A percentile compares a stretch with the other conserved stretches of the same genome.
phyloP scores from a whole-genome alignment of 1,140 invertebrate genomes.

The Pissodes strobi region DNA sequence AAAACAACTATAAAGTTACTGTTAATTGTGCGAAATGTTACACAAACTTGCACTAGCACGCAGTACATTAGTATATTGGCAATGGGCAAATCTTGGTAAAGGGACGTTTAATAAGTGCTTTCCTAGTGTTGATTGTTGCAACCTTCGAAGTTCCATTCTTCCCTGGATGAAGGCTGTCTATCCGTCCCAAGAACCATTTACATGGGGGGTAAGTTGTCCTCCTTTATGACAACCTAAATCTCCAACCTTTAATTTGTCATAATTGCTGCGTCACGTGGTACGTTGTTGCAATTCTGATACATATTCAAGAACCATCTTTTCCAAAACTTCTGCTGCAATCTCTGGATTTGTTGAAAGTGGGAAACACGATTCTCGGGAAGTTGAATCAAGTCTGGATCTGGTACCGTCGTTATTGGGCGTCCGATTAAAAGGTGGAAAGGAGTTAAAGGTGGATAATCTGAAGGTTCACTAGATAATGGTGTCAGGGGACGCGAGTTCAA shows the following conservation, averaged over 20 bases:
- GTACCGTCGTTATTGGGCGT: conserved; percentile 34
- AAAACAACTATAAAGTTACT: too few species aligned
- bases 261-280: not conserved
- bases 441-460: conserved; percentile 47
- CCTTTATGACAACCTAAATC: conserved; percentile 27
- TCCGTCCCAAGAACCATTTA: conserved; percentile 39
- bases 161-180: conserved; percentile 32
- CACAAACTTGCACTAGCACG: too few species aligned
- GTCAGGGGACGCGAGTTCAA: too few species aligned
- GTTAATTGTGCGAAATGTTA: too few species aligned
- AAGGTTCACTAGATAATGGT: not conserved
- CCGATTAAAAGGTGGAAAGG: conserved; percentile 56
- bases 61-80: too few species aligned
- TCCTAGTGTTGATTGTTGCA: too few species aligned
- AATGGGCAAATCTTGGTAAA: too few species aligned
- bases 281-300: not conserved
- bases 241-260: too few species aligned
- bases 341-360: too few species aligned
- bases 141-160: too few species aligned
- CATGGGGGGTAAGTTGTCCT: conserved; percentile 33
- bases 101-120: too few species aligned
- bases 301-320: not conserved
- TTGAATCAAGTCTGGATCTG: conserved; percentile 24
- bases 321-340: not conserved
- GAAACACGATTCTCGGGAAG: conserved; percentile 15